Conservation (phyloP, 2,888 invertebrate genomes). For the Spilosoma lubricipeda region DNA sequence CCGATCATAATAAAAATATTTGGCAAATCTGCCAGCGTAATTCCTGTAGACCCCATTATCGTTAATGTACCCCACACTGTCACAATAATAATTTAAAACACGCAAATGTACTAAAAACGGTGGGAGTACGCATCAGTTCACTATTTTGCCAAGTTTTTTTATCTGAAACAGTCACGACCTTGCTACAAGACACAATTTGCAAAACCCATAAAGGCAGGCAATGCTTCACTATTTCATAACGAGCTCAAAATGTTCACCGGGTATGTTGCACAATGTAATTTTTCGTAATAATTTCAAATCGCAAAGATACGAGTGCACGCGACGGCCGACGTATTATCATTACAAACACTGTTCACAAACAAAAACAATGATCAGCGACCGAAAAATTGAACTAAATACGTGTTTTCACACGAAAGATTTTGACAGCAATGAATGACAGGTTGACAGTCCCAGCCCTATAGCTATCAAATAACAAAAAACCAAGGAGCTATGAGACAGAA, state of each 20-base stretch:
- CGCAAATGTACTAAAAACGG: constrained; percentile 55
- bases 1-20: constrained; percentile 92
- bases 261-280: constrained; percentile 60
- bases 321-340: constrained; percentile 58
- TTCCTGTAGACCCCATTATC: constrained; percentile 80
- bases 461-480: background rate
- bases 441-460: background rate
- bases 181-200: constrained; percentile 64
- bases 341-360: constrained; percentile 69
- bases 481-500: constrained; percentile 23
- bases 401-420: constrained; percentile 54
- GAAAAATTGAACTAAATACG: constrained; percentile 59
- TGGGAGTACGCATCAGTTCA: constrained; percentile 68
- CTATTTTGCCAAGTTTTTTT: constrained; percentile 59
- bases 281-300: constrained; percentile 58
- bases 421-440: constrained; percentile 64
- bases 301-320: constrained; percentile 50
- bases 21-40: constrained; percentile 91
- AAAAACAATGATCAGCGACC: constrained; percentile 82
- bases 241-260: constrained; percentile 46
- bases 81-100: constrained; percentile 63
- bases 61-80: constrained; percentile 47
- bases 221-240: constrained; percentile 61
- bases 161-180: constrained; percentile 62
- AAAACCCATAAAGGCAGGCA: constrained; percentile 56